phyloP scores from a whole-genome alignment of 2,113 vertebrate species.

The Bubalus kerabau region DNA sequence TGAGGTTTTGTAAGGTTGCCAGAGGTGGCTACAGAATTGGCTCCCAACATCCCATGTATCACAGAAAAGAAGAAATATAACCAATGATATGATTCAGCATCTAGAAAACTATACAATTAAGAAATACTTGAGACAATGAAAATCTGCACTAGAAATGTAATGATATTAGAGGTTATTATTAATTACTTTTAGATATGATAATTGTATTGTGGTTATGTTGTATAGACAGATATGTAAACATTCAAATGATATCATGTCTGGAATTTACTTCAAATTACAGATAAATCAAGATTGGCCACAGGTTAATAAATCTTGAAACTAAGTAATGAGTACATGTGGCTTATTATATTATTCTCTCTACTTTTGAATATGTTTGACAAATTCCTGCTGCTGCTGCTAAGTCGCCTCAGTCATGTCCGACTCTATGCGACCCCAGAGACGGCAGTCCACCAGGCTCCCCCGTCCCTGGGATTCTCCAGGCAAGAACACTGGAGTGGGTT shows the following conservation, averaged over 20 bases:
- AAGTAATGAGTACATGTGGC: not conserved
- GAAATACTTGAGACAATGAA: not conserved
- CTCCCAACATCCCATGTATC: not conserved
- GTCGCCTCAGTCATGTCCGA: no score
- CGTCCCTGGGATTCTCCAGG: no score
- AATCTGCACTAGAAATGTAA: not conserved
- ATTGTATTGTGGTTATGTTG: not conserved
- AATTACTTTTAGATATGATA: not conserved
- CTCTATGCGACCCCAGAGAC: no score
- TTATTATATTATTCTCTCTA: not conserved
- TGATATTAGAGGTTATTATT: not conserved
- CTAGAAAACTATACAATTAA: not conserved
- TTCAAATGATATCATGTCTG: not conserved
- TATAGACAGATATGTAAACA: not conserved
- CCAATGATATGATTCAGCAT: not conserved
- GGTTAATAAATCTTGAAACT: not conserved
- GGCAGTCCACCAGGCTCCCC: no score
- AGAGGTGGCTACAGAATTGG: not conserved
- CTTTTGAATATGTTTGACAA: conserved; percentile 1
- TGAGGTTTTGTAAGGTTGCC: not conserved
- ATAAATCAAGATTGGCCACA: not conserved
- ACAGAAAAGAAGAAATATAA: not conserved
- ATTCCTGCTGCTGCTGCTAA: not conserved
- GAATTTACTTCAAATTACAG: conserved; percentile 34
- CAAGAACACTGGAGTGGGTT: no score